Evolutionary conservation across 2,113 vertebrate species (phyloP), one percentile per base, ranked within the genome.

Genomic region (Poeciliopsis occidentalis): DNA sequence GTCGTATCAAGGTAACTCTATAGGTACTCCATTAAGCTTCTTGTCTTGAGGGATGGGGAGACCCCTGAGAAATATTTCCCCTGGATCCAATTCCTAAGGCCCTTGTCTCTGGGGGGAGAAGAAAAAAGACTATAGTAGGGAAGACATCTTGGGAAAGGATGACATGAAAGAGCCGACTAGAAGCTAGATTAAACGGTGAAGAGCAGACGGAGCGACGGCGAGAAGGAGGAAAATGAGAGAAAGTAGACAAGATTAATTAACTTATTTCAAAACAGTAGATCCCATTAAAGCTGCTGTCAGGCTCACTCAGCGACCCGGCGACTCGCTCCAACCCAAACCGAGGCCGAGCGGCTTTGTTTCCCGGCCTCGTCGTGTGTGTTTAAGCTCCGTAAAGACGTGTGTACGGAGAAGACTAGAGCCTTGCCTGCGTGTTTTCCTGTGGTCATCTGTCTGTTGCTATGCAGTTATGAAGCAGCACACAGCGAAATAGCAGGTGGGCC

Each of bases 241-340:
- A 79, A 79, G 71, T 29, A 68, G 85, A 85, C 77, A 73, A 87
- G 83, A 90, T 87, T 82, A 85, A 91, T 91, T 39, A 89, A 85
- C 63, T 85, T 76, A 82, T 84, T 87, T 82, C 57, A 60, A 76
- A n/a, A 85, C 84, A 87, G 83, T 76, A 85, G 76, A 87, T 79
- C 76, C 80, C 10, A 80, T 90, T 90, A 85, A 76, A 84, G 74
- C 24, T 30, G 73, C 83, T 81, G 88, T 81, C 85, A 75, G 82
- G 61, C 13, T 41, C 57, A 7, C 8, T 29, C 64, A 69, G 47
- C 13, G 32, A 19, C 64, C 73, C 70, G 29, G 44, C 64, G 76
- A 54, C 29, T 75, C 47, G 10, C 65, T 62, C 37, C 15, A 62
- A 60, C 71, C 65, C 22, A 15, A 47, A 15, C 64, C 61, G 71